Percentiles rank a stretch among this genome's conserved stretches.
Conservation (phyloP, 2,113 vertebrate species). For the Illadopsis cleaveri region DNA sequence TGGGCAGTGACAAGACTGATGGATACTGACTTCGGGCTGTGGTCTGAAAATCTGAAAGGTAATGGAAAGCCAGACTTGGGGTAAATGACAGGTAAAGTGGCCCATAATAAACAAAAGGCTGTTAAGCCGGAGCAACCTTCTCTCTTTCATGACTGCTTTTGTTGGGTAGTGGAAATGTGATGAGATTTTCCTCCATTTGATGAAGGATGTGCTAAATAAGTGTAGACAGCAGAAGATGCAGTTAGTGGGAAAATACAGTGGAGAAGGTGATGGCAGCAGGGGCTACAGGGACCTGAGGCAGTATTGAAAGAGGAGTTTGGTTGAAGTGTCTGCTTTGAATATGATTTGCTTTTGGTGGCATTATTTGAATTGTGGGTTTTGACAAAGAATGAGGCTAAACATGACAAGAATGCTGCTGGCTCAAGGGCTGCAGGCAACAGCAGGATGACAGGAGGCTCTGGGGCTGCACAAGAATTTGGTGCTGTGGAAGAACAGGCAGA, state of each 20-base stretch:
- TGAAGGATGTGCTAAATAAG: not conserved
- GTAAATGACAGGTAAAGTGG: not conserved
- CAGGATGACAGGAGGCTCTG: not conserved
- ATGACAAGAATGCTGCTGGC: not conserved
- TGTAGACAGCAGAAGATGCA: not conserved
- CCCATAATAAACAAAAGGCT: not conserved
- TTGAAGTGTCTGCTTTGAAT: not conserved
- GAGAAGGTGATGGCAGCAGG: not conserved
- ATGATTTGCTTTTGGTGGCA: not conserved
- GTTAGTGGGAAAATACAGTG: not conserved
- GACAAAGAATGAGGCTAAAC: not conserved
- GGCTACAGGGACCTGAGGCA: not conserved
- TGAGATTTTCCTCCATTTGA: not conserved
- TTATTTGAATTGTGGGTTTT: not conserved
- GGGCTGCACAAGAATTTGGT: no score
- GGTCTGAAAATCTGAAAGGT: not conserved
- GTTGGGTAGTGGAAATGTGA: not conserved
- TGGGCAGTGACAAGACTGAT: not conserved
- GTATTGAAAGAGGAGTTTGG: not conserved
- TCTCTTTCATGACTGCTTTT: not conserved
- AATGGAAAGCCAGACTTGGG: not conserved
- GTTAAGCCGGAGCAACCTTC: not conserved
- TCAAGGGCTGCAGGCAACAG: not conserved
- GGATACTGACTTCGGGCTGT: not conserved
- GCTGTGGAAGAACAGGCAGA: fast-evolving